Conservation (phyloP, 2,797 vertebrate genomes). For the Pseudomugil tenellus region DNA sequence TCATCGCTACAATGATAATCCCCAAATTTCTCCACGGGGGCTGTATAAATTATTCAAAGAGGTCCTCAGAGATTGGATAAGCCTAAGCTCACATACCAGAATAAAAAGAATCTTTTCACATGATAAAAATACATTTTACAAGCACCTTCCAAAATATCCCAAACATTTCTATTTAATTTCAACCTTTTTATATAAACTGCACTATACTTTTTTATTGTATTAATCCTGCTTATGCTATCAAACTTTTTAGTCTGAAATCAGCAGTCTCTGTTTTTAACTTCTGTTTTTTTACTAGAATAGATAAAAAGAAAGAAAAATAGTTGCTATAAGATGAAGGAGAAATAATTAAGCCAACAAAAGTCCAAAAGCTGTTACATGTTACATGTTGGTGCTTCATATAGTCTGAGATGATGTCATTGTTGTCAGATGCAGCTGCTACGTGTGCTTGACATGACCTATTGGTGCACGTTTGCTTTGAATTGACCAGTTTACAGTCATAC, state of each 20-base stretch:
- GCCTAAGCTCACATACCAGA: constrained; percentile 21
- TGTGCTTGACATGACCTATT: constrained; percentile 18
- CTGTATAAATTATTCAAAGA: background rate
- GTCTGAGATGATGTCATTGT: constrained; percentile 16
- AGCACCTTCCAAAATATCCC: background rate
- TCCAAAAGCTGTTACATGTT: background rate
- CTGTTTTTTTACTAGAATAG: no score
- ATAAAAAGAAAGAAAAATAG: no score
- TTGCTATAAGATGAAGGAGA: no score
- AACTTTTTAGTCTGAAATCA: no score
- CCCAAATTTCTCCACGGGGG: background rate
- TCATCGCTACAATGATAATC: background rate
- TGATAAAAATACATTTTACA: background rate
- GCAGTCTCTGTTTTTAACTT: no score
- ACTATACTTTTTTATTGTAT: no score
- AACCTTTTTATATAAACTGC: no score
- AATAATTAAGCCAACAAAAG: no score
- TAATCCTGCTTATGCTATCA: no score
- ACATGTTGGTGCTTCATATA: background rate
- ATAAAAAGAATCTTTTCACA: constrained; percentile 1
- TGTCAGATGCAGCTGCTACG: constrained; percentile 22
- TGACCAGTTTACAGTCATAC: background rate
- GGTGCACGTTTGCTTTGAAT: constrained; percentile 12
- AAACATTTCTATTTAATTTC: no score
- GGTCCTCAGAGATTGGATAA: background rate